Conservation (phyloP, 2,888 invertebrate species). For the Dynastes grantii region DNA sequence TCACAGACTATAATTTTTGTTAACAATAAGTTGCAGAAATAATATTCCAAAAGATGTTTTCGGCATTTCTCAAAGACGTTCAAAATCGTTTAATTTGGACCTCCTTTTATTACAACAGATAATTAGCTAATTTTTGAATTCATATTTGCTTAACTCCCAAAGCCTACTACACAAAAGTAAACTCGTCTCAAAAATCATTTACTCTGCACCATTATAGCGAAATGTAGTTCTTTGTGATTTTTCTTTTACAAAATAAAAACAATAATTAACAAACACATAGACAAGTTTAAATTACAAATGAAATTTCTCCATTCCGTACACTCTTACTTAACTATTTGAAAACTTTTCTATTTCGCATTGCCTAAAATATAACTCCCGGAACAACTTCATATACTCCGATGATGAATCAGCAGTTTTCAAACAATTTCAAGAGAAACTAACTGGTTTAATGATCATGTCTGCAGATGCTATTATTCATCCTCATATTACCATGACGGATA, state of each 20-base stretch:
- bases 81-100: too few species aligned
- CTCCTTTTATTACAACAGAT: too few species aligned
- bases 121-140: too few species aligned
- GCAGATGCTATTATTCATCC: constrained; percentile 7
- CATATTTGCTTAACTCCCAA: background rate
- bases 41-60: too few species aligned
- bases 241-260: background rate
- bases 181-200: background rate
- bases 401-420: background rate
- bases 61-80: too few species aligned
- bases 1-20: too few species aligned
- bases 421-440: constrained; percentile 7
- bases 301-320: too few species aligned
- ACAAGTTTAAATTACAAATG: too few species aligned
- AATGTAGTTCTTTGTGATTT: background rate
- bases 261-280: background rate
- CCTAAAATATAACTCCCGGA: background rate
- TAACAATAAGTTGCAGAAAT: too few species aligned
- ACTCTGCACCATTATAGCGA: background rate
- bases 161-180: background rate
- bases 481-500: background rate
- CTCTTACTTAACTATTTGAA: too few species aligned
- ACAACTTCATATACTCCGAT: background rate
- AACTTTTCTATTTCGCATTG: background rate
- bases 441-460: background rate